Evolutionary conservation across 2,797 vertebrate species (phyloP), one percentile per base, ranked within the genome.

Genomic region (Dermochelys coriacea): DNA sequence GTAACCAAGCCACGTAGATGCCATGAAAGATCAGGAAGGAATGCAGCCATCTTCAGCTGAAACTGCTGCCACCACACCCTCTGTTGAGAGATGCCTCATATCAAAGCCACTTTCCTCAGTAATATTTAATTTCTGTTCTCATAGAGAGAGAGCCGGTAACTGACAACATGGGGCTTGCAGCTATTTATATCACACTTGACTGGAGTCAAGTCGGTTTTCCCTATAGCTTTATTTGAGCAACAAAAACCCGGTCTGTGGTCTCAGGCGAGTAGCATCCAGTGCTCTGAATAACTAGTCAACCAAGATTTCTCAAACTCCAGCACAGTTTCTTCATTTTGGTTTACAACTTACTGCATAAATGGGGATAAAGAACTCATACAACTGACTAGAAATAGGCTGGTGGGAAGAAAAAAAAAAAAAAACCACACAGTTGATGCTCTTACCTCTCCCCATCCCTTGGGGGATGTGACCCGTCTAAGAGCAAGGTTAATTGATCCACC

Each of bases 401-500:
- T 68, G 8, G 21, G 31, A 0, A 3, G 54, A 41, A 23, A 47
- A 19, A 4, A 4, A 0, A 0, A n/a, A n/a, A n/a, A n/a, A n/a
- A n/a, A n/a, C n/a, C n/a, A 0, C 75, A 45, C 4, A 31, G 29
- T 2, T 0, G 4, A 7, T 6, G 0, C 2, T 57, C 97, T 97
- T 89, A 99, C 99, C 99, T 99, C 99, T 94, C 99, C 99, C 99
- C 99, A 99, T 15, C 99, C 99, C 90, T 99, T 99, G 3, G 99
- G 98, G 2, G 99, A 99, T 5, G 99, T 99, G 94, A 99, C 99
- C 95, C 99, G 98, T 92, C 99, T 98, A 85, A 99, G 97, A 5
- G 99, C 98, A 92, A 99, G 89, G 97, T 99, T 99, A 94, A 99
- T 98, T 25, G 98, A 99, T 51, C 99, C 99, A 0, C 99, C 99